Evolutionary conservation across 2,888 invertebrate species (phyloP), one percentile per base, ranked within the genome.

Genomic region (Balanococcus diminutus): DNA sequence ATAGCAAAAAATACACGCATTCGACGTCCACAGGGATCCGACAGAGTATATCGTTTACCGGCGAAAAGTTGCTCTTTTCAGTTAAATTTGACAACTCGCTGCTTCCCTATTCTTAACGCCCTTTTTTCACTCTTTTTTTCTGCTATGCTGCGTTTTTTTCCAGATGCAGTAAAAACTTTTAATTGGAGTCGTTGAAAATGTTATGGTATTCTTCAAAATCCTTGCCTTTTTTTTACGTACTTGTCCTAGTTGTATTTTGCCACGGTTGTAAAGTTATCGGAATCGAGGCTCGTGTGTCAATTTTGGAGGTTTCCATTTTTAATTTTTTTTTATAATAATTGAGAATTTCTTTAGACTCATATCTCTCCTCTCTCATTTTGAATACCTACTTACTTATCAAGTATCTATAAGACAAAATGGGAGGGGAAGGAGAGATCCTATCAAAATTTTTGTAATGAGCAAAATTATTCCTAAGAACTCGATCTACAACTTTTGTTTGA

Each of bases 11-110:
- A 67, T 67, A 67, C 67, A 31, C 67, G 67, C 3, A 28, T 31
- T 67, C 56, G 22, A 28, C 28, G 67, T 67, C 67, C 67, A 67
- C 67, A 67, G 67, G 67, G 67, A 67, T 67, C 67, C 67, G 28
- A 67, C 67, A 28, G 67, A 31, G 67, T 67, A 28, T 67, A 67
- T 67, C 67, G 67, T 67, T 67, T 28, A 67, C 67, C 67, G 28
- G 67, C 67, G 67, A 67, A 67, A 67, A 67, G 67, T 67, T 67
- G 28, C 28, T 67, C 67, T 67, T 67, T 67, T 67, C 67, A 67
- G 67, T 67, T 67, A 67, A 67, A 67, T 28, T 67, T 28, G 67
- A 67, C 67, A 67, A 67, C 28, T 67, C 28, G 67, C 28, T 67
- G 28, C 67, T 67, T 67, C 28, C 67, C 28, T 31, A 16, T 22